A percentile compares a stretch with the other conserved stretches of the same genome.
These are phyloP conservation scores for Lindbergichthys nudifrons DNA, from an alignment of 2,797 vertebrate genomes.

Conservation along the genomic window DNA sequence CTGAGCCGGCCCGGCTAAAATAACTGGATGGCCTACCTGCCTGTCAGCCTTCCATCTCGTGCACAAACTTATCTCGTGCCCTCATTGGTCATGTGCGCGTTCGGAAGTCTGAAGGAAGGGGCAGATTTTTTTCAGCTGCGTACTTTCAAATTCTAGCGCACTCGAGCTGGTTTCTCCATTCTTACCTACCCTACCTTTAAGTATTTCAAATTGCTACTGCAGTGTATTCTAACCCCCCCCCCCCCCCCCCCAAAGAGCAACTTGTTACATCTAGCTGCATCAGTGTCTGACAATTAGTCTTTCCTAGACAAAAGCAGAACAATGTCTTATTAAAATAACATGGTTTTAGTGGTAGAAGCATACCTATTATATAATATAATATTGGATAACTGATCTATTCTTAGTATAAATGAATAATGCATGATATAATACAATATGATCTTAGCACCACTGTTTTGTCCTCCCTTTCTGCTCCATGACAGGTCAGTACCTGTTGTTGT, in stretches of 20 bases:
- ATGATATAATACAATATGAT: background rate
- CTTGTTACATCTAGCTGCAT: constrained; percentile 24
- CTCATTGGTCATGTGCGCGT: too few relatives aligned
- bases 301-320: constrained; percentile 15
- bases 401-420: background rate
- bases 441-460: background rate
- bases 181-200: too few relatives aligned
- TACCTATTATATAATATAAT: background rate
- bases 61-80: too few relatives aligned
- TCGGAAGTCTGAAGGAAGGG: too few relatives aligned
- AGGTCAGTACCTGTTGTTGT: constrained; percentile 40
- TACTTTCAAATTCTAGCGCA: too few relatives aligned
- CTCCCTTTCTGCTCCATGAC: background rate
- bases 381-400: background rate
- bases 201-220: background rate
- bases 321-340: constrained; percentile 3
- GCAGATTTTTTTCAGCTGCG: too few relatives aligned
- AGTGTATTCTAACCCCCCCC: background rate
- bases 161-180: too few relatives aligned
- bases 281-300: constrained; percentile 9
- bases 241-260: background rate
- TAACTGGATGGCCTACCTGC: too few relatives aligned
- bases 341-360: background rate
- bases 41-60: too few relatives aligned
- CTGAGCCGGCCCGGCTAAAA: too few relatives aligned